Base-by-base conservation (phyloP, 2,113 vertebrate genomes). In the Coreoperca whiteheadi region DNA sequence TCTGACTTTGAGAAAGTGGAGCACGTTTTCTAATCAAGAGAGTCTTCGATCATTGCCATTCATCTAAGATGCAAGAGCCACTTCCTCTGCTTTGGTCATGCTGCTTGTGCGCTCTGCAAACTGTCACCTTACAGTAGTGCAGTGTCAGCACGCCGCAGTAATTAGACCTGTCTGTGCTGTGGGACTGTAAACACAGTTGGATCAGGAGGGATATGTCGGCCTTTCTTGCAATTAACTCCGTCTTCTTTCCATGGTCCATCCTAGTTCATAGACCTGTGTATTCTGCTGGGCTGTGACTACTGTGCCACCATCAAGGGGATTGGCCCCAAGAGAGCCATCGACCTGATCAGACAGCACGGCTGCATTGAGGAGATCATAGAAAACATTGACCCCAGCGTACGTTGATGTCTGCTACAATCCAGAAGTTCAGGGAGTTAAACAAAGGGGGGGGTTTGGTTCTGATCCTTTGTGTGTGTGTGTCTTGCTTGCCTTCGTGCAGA, bases 271-370 rank as follows among this genome's bases (percentile, higher is more conserved):
- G 98, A 99, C 82, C 94, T 99, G 25, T 99, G 98, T 76, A 99
- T 99, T 88, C 95, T 99, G 43, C 94, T 99, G 87, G 98, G 98
- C 74, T 99, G 98, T 0, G 98, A 99, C 91, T 99, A 99, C 95
- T 99, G 98, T 0, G 97, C 96, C 81, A 99, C 97, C 81, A 99
- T 99, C 85, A 97, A 97, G 8, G 98, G 98, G 63, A 97, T 99
- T 0, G 98, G 98, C 61, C 98, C 98, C 48, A 99, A 99, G 93
- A 95, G 98, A 15, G 98, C 98, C 0, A 94, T 99, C 0, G 98
- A 99, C 89, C 96, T 99, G 79, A 98, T 99, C 92, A 96, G 75
- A 82, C 98, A 98, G 87, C 97, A 99, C 59, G 96, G 97, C 80
- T 94, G 84, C 92, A 99, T 99, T 0, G 98, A 99, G 85, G 97